Evolutionary conservation across 2,113 vertebrate genomes (phyloP).

Genomic region (Engraulis encrasicolus): DNA sequence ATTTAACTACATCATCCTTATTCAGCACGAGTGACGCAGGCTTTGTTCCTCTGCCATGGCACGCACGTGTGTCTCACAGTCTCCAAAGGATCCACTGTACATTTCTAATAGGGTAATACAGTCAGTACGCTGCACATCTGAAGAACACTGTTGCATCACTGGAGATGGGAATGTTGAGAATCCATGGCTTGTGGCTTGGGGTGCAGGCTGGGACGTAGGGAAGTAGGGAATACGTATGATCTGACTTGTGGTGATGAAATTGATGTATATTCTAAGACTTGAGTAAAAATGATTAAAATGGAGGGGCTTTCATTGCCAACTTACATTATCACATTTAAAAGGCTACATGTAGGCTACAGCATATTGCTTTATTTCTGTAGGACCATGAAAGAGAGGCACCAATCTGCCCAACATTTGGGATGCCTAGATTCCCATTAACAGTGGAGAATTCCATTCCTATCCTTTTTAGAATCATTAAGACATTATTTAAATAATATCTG

Average conservation of each 20-base stretch:
- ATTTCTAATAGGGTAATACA: neutral
- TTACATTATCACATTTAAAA: conserved; percentile 16
- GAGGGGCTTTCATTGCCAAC: conserved; percentile 34
- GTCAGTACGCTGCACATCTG: neutral
- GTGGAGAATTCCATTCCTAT: neutral
- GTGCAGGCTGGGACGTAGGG: neutral
- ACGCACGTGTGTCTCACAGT: neutral
- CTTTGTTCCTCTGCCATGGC: neutral
- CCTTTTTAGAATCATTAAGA: neutral
- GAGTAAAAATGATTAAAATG: neutral
- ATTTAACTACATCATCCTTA: neutral
- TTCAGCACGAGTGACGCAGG: conserved; percentile 31
- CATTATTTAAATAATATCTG: neutral
- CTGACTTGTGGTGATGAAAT: neutral
- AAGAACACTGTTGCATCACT: neutral
- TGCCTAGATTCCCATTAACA: neutral
- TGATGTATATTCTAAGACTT: conserved; percentile 5
- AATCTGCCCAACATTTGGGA: neutral
- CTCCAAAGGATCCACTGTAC: neutral
- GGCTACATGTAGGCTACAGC: neutral
- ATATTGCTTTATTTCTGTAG: neutral
- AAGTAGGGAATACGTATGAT: conserved; percentile 20
- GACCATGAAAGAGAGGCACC: neutral
- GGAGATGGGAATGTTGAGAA: neutral
- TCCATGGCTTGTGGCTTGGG: too few species aligned